These are phyloP conservation scores for Dryococelus australis DNA, from an alignment of 2,888 invertebrate genomes.

Conservation along the genomic window DNA sequence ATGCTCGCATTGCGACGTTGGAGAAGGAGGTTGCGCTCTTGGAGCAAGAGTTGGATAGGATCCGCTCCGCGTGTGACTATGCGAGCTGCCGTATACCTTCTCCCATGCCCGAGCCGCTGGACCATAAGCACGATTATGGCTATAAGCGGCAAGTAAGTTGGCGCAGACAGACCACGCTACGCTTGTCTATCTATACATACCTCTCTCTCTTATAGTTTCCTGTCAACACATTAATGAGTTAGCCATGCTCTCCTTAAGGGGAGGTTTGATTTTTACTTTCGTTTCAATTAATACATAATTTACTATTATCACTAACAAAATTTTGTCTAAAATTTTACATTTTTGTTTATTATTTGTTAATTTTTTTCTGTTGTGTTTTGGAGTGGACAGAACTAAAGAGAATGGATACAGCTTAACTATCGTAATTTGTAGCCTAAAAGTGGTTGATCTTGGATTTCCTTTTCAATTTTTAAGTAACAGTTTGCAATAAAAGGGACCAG, in stretches of 20 bases:
- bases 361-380: conserved; percentile 35
- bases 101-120: conserved; percentile 20
- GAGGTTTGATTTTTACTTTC: neutral
- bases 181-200: conserved; percentile 9
- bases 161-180: conserved; percentile 13
- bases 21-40: conserved; percentile 84
- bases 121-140: conserved; percentile 66
- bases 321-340: neutral
- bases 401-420: conserved; percentile 33
- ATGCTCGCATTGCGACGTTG: conserved; percentile 84
- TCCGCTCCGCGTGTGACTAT: conserved; percentile 56
- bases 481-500: conserved; percentile 39
- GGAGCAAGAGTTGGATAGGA: conserved; percentile 76
- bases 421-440: neutral
- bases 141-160: conserved; percentile 84
- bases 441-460: conserved; percentile 34
- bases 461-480: conserved; percentile 32
- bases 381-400: conserved; percentile 30
- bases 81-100: conserved; percentile 20
- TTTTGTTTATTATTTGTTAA: conserved; percentile 27
- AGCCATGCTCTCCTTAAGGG: neutral
- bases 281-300: neutral
- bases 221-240: neutral
- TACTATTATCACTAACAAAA: neutral
- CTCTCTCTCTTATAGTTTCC: conserved; percentile 8